Evolutionary conservation across 1,140 invertebrate species (phyloP).

Genomic region (Rhagoletis pomonella): DNA sequence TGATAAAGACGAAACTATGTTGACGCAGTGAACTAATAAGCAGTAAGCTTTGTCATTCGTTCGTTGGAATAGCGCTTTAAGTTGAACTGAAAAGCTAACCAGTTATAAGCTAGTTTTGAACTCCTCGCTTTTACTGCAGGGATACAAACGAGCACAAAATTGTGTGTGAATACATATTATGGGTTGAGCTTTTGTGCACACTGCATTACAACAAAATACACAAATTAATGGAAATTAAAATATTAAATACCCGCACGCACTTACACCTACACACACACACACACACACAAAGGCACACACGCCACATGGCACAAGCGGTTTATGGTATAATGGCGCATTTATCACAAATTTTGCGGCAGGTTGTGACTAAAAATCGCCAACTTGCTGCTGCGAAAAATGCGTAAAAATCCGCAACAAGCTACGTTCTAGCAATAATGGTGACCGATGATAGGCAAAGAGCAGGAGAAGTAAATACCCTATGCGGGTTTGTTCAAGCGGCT

Average conservation of each 20-base stretch:
- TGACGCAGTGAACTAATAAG: too few species aligned
- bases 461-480: too few species aligned
- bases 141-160: too few species aligned
- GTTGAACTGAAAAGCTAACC: too few species aligned
- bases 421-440: not conserved
- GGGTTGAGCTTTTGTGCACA: not conserved
- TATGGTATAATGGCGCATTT: not conserved
- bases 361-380: not conserved
- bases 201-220: not conserved
- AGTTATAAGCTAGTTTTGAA: too few species aligned
- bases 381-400: not conserved
- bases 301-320: not conserved
- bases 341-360: not conserved
- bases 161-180: too few species aligned
- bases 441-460: not conserved
- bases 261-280: not conserved
- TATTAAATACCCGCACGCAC: constrained; percentile 15
- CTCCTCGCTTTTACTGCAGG: too few species aligned
- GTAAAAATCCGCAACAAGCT: not conserved
- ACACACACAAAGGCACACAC: not conserved
- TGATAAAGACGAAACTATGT: too few species aligned
- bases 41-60: too few species aligned
- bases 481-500: not conserved
- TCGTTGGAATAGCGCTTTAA: too few species aligned
- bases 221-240: constrained; percentile 29